Evolutionary conservation across 2,113 vertebrate species (phyloP).

Genomic region (Tricholaema leucomelas): DNA sequence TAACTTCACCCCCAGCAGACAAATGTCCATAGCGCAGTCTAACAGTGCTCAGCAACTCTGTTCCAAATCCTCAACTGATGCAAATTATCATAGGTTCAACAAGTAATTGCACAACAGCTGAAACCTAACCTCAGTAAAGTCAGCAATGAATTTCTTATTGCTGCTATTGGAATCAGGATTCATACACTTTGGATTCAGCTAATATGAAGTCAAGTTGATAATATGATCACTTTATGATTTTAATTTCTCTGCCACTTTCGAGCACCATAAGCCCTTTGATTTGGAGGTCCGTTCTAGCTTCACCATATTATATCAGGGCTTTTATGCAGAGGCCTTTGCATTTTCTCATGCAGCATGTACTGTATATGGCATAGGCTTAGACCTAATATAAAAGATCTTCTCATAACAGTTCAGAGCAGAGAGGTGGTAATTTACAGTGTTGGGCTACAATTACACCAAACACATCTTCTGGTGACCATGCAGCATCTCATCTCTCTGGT

Average conservation of each 20-base stretch:
- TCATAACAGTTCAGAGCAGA: rapidly evolving
- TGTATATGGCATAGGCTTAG: neutral
- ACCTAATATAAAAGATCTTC: neutral
- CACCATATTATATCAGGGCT: neutral
- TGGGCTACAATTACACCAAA: neutral
- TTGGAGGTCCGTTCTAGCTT: neutral
- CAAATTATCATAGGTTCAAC: neutral
- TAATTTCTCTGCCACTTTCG: too few relatives aligned
- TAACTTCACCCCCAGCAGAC: neutral
- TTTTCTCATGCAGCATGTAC: neutral
- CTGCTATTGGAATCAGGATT: neutral
- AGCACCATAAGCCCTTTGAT: neutral
- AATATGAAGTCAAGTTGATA: neutral
- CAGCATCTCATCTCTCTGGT: neutral
- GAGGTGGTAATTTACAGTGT: neutral
- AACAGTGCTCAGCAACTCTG: neutral
- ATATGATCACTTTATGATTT: too few relatives aligned
- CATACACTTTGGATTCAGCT: neutral
- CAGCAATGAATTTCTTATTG: neutral
- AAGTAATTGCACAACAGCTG: neutral
- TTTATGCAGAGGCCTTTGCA: neutral
- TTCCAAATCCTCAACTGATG: neutral
- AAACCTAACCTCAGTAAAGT: neutral
- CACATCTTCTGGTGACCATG: neutral
- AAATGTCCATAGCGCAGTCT: neutral